Evolutionary conservation across 2,113 vertebrate species (phyloP).

Genomic region (Butastur rufipennis): DNA sequence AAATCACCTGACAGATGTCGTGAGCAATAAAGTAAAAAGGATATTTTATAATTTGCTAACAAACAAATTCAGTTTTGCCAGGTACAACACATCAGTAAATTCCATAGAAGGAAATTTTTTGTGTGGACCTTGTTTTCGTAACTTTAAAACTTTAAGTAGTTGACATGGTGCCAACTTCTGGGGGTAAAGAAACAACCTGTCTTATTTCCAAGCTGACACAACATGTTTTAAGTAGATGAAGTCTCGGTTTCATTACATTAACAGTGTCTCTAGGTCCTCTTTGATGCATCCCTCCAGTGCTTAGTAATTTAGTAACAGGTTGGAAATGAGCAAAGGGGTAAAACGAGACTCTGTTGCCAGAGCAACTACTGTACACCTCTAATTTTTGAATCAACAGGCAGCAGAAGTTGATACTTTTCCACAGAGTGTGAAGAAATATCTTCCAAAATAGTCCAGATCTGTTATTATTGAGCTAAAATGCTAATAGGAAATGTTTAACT

Average conservation of each 20-base stretch:
- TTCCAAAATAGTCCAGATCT: constrained; percentile 38
- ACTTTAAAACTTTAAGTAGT: constrained; percentile 74
- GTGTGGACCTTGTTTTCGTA: constrained; percentile 33
- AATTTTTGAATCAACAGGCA: constrained; percentile 74
- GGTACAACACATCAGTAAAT: background rate
- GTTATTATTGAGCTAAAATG: background rate
- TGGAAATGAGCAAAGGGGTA: constrained; percentile 90
- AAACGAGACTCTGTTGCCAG: constrained; percentile 87
- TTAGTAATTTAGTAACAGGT: constrained; percentile 94
- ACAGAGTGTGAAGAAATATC: constrained; percentile 8
- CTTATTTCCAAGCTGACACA: constrained; percentile 83
- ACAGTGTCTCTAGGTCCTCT: constrained; percentile 79
- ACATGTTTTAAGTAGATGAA: constrained; percentile 79
- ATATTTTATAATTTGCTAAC: background rate
- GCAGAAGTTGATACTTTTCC: constrained; percentile 75
- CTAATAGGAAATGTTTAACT: background rate
- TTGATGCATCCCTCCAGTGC: constrained; percentile 79
- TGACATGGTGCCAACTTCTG: constrained; percentile 65
- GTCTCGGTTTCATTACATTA: constrained; percentile 88
- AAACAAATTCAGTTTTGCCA: background rate
- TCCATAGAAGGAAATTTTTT: background rate
- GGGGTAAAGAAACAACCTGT: constrained; percentile 60
- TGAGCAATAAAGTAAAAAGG: background rate
- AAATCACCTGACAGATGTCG: background rate
- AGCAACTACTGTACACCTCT: constrained; percentile 79